phyloP scores from a whole-genome alignment of 2,797 vertebrate genomes.

The Notolabrus celidotus region DNA sequence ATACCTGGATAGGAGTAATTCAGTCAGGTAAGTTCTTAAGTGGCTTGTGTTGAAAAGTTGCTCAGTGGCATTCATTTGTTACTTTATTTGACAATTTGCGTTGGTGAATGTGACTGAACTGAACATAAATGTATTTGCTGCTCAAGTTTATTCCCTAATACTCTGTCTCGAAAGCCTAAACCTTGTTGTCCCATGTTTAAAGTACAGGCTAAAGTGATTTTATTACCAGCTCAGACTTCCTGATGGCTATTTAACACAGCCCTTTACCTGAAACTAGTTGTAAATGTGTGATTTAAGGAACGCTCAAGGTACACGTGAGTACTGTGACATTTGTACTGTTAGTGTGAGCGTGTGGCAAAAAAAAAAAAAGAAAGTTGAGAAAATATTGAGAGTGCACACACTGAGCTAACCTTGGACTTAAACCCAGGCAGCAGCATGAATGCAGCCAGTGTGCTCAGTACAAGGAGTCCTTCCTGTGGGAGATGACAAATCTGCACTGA shows the following conservation, averaged over 20 bases:
- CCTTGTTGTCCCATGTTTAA: neutral
- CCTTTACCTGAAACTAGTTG: too few relatives aligned
- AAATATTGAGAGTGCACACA: conserved; percentile 49
- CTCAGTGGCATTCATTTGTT: neutral
- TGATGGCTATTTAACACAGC: neutral
- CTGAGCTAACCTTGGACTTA: conserved; percentile 77
- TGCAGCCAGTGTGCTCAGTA: conserved; percentile 57
- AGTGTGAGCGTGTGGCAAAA: conserved; percentile 2
- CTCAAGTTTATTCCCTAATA: neutral
- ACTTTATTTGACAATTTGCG: neutral
- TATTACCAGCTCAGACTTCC: neutral
- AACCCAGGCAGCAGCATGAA: conserved; percentile 61
- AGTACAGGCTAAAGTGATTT: neutral
- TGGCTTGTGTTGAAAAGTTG: accelerated
- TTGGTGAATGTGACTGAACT: neutral
- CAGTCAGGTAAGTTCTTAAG: conserved; percentile 53
- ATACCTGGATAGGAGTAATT: conserved; percentile 74
- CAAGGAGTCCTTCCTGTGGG: conserved; percentile 46
- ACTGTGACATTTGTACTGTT: neutral
- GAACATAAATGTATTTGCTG: neutral
- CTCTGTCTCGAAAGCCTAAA: neutral
- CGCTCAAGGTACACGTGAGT: neutral
- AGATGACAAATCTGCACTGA: neutral
- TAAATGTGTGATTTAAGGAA: too few relatives aligned
- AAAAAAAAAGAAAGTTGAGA: conserved; percentile 29